Evolutionary conservation across 1,140 invertebrate species (phyloP), one percentile per base, ranked within the genome.

Genomic region (Drosophila virilis): DNA sequence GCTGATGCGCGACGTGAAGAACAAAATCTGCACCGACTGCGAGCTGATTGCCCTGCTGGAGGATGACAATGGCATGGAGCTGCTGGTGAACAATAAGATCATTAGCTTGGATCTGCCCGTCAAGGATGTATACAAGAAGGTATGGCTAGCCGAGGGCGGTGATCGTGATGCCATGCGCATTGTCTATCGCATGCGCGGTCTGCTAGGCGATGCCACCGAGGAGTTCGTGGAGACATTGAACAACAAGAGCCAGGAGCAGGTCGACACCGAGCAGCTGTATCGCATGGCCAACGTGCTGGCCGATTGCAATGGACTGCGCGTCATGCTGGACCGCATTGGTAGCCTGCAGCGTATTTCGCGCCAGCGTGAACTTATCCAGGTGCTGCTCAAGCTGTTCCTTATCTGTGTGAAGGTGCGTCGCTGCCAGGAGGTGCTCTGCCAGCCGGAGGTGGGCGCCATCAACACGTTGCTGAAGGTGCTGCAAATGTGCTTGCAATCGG

Each of bases 21-120:
- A 99, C 92, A 99, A 99, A 92, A 98, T 99, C 71, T 99, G 98
- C 90, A 96, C 97, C 82, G 98, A 99, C 93, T 99, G 98, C 93
- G 98, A 99, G 90, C 93, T 99, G 43, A 97, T 99, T 1, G 98
- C 98, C 1, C 93, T 99, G 13, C 92, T 99, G 0, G 98, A 99
- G 92, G 98, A 99, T 92, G 98, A 99, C 91, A 99, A 98, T 85
- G 98, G 98, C 51, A 99, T 99, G 98, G 98, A 99, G 92, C 93
- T 99, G 57, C 94, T 99, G n/a, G 98, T 99, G 0, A 98, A 98
- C 88, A 99, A 99, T 92, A 99, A 99, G 93, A 99, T 99, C 57
- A 99, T 99, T 81, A 98, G 97, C 70, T 93, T 99, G 0, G 98
- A 99, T 93, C 93, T 99, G 55, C 97, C 97, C 0, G 98, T 99